Conservation (phyloP, 1,140 invertebrate species). For the Drosophila nannoptera region DNA sequence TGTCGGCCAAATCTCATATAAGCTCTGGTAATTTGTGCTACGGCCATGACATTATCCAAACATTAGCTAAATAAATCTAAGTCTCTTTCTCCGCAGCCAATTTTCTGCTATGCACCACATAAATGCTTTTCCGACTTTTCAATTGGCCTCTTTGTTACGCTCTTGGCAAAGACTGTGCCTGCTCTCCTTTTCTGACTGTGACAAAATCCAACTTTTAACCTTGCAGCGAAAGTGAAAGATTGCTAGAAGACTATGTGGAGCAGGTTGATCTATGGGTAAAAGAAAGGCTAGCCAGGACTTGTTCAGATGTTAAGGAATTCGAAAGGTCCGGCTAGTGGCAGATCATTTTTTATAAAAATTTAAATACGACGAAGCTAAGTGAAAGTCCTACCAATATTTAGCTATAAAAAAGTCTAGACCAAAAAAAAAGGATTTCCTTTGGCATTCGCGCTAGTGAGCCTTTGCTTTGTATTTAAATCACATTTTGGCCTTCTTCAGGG, state of each 20-base stretch:
- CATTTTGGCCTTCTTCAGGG: too few species aligned
- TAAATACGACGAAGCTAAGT: neutral
- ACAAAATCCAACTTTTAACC: slow-evolving; percentile 6
- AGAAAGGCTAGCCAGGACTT: slow-evolving; percentile 2
- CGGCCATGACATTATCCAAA: neutral
- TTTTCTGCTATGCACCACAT: slow-evolving; percentile 27
- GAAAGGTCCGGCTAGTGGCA: neutral
- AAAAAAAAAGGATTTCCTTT: too few species aligned
- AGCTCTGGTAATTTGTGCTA: neutral
- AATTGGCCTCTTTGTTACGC: slow-evolving; percentile 18
- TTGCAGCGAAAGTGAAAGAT: slow-evolving; percentile 53
- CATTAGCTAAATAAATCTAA: slow-evolving; percentile 27
- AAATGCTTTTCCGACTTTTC: slow-evolving; percentile 40
- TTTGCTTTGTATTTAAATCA: too few species aligned
- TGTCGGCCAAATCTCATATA: neutral
- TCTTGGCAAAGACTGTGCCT: neutral
- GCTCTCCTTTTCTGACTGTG: too few species aligned
- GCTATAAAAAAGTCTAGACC: neutral
- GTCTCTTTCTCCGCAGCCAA: neutral
- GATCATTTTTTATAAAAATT: neutral
- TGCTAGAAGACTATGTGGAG: slow-evolving; percentile 2
- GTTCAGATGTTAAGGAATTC: neutral
- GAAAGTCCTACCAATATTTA: neutral
- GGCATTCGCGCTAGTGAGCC: too few species aligned
- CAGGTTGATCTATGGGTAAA: slow-evolving; percentile 33